Evolutionary conservation across 2,888 invertebrate species (phyloP), one percentile per base, ranked within the genome.

Genomic region (Poecilobothrus nobilitatus): DNA sequence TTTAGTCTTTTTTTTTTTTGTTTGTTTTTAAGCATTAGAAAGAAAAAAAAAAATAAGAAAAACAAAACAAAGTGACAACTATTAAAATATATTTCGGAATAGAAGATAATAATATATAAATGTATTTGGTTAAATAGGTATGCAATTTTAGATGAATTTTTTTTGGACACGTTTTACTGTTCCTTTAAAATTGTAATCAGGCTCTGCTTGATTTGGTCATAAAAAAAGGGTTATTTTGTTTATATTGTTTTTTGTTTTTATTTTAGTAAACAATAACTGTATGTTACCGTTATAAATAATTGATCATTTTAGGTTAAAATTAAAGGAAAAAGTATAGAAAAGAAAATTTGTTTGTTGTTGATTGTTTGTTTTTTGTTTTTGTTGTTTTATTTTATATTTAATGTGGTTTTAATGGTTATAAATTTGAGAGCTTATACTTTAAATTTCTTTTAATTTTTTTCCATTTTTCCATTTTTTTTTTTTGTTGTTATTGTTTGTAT

Each of bases 231-330:
- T 53, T 53, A 15, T 53, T 53, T 18, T 53, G 2, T n/a, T n/a
- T n/a, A n/a, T n/a, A n/a, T 53, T 18, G 18, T 53, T 53, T 18
- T 53, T 53, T 9, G 6, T 53, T 53, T 53, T 53, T 53, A 6
- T 18, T 53, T 53, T 53, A 53, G n/a, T n/a, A 53, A 53, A 53
- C 53, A 53, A 53, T 53, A 53, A 53, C 53, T 53, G 53, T 53
- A 53, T 53, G 53, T 53, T 18, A 53, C 53, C 53, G 53, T 18
- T 53, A 53, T 53, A 53, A 53, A 53, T 53, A 53, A 53, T 53
- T 53, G 53, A 53, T 53, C 53, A 53, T 53, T 53, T 53, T 53
- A 2, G 53, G 53, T 53, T 18, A 18, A 53, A 53, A 53, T 53
- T 53, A 18, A 18, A 53, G 2, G 44, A 44, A 44, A 44, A 44